Evolutionary conservation across 2,113 vertebrate species (phyloP), one percentile per base, ranked within the genome.

Genomic region (Pseudorasbora parva): DNA sequence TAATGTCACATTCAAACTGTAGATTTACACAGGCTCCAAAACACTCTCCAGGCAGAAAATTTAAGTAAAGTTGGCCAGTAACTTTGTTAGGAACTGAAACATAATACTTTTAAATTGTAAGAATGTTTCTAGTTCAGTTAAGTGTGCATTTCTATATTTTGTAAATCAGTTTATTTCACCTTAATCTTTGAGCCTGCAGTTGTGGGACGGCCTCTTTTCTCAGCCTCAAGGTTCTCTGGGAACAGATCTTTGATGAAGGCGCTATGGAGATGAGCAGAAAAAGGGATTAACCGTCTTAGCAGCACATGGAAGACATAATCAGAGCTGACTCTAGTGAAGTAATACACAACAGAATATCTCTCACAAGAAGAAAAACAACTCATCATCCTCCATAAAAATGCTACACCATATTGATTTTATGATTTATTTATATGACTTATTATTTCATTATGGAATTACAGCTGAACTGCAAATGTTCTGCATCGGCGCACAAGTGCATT

Each of bases 171-270:
- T 37, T 23, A 1, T 27, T 73, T 87, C 84, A 95, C 95, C 93
- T 95, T 96, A 86, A 96, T 95, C 89, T 95, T 95, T 74, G 78
- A 91, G 86, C 94, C 91, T 41, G 91, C 94, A 0, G 95, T 96
- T 72, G 85, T 90, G 0, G 95, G 95, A 49, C 95, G 93, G 3
- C 95, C 94, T 81, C 91, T 91, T 84, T 95, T 96, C 82, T 95
- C 95, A 0, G 87, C 92, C 15, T 94, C 92, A 66, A 95, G 90
- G 84, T 95, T 96, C 69, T 96, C 95, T 33, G 94, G 91, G 66
- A 96, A 96, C 77, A 95, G 85, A 30, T 86, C 91, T 89, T 81
- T 91, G 75, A 96, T 95, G 81, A 96, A 96, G 1, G 87, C 78
- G 84, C 95, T 96, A 85, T 62, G 66, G 25, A 78, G 12, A 79